These are phyloP conservation scores for Andricus quercusramuli DNA, from an alignment of 2,888 invertebrate genomes.

Conservation along the genomic window DNA sequence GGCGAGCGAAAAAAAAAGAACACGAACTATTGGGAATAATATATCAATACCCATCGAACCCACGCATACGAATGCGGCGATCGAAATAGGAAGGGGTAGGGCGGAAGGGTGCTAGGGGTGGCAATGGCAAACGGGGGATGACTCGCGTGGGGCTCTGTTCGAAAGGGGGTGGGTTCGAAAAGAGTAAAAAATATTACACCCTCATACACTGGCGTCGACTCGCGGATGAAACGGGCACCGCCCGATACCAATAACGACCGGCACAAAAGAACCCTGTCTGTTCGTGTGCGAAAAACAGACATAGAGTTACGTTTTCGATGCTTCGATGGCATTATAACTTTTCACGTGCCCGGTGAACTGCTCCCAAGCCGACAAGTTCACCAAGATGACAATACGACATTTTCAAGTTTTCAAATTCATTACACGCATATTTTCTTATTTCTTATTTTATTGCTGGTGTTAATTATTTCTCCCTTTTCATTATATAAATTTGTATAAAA, in stretches of 20 bases:
- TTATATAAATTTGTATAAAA: too few species aligned
- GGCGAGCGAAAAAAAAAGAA: conserved; percentile 70
- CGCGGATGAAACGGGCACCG: conserved; percentile 74
- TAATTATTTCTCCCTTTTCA: too few species aligned
- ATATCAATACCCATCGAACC: conserved; percentile 79
- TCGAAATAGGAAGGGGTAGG: conserved; percentile 51
- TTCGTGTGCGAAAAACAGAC: conserved; percentile 69
- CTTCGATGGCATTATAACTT: conserved; percentile 65
- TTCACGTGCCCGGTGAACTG: conserved; percentile 56
- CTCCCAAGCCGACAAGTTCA: not conserved
- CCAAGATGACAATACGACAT: conserved; percentile 13
- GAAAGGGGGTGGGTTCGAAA: conserved; percentile 64
- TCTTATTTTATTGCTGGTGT: too few species aligned
- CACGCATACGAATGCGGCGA: conserved; percentile 77
- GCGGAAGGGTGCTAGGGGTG: conserved; percentile 56
- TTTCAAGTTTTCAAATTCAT: not conserved
- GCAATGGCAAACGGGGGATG: conserved; percentile 58
- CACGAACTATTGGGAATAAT: conserved; percentile 78
- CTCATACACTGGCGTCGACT: conserved; percentile 70
- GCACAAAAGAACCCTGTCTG: conserved; percentile 71
- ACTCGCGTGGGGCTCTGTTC: conserved; percentile 50
- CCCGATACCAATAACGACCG: conserved; percentile 74
- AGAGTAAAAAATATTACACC: conserved; percentile 77
- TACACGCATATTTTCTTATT: not conserved
- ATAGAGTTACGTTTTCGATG: conserved; percentile 56